A percentile compares a stretch with the other conserved stretches of the same genome.
Evolutionary conservation across 2,888 invertebrate genomes (phyloP).

Genomic region (Harmothoe impar): DNA sequence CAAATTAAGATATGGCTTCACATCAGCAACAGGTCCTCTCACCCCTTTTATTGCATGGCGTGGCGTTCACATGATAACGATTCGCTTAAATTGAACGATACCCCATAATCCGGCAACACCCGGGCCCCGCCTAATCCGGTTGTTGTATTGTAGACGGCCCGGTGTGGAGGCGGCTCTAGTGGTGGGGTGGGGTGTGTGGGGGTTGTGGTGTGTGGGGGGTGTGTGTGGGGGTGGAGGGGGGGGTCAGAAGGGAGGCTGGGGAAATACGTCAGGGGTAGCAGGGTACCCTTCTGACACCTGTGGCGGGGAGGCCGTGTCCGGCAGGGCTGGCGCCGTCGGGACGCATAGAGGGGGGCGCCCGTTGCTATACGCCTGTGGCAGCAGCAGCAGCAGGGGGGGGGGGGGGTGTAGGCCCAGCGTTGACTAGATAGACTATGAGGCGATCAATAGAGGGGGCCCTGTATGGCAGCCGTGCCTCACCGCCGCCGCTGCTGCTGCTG

Average conservation of each 20-base stretch:
- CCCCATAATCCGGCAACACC: background rate
- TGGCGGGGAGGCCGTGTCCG: conserved; percentile 8
- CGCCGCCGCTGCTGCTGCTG: background rate
- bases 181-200: too few species aligned
- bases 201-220: background rate
- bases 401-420: background rate
- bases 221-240: background rate
- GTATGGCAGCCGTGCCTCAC: background rate
- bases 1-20: too few species aligned
- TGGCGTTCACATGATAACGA: background rate
- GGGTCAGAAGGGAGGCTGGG: background rate
- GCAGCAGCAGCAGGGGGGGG: background rate
- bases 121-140: background rate
- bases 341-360: background rate
- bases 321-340: background rate
- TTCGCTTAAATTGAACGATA: background rate
- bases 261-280: background rate
- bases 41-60: background rate
- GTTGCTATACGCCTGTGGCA: background rate
- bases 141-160: too few species aligned
- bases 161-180: too few species aligned
- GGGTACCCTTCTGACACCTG: conserved; percentile 7
- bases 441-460: background rate
- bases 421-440: conserved; percentile 46
- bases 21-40: background rate